Evolutionary conservation across 2,797 vertebrate genomes (phyloP).

Genomic region (Hylomyscus alleni): DNA sequence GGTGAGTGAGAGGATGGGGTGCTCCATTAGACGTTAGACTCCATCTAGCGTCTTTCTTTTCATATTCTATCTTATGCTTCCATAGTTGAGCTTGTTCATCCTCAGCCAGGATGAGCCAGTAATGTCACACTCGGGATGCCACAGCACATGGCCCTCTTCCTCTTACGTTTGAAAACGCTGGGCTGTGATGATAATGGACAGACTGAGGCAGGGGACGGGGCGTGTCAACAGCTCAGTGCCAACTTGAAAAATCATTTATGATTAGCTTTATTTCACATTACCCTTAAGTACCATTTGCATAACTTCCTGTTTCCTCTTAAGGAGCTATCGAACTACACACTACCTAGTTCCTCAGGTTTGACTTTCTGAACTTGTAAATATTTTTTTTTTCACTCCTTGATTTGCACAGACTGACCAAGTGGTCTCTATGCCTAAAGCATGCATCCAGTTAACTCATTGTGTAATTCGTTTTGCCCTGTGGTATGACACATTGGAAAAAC

Average conservation of each 20-base stretch:
- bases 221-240: neutral
- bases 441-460: neutral
- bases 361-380: constrained; percentile 58
- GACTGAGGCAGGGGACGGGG: neutral
- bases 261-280: constrained; percentile 51
- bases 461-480: neutral
- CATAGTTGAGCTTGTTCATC: neutral
- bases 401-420: neutral
- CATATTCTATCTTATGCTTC: neutral
- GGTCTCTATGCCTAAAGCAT: neutral
- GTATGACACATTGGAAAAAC: neutral
- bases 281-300: neutral
- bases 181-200: neutral
- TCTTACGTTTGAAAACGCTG: neutral
- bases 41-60: neutral
- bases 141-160: neutral
- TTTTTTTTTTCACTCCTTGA: constrained; percentile 37
- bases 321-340: neutral
- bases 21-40: too few relatives aligned
- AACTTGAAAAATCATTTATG: neutral
- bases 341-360: constrained; percentile 41
- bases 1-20: neutral
- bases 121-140: neutral
- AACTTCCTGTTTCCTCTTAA: constrained; percentile 37
- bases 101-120: neutral